phyloP scores from a whole-genome alignment of 2,888 invertebrate genomes.

The Bellardia bayeri region DNA sequence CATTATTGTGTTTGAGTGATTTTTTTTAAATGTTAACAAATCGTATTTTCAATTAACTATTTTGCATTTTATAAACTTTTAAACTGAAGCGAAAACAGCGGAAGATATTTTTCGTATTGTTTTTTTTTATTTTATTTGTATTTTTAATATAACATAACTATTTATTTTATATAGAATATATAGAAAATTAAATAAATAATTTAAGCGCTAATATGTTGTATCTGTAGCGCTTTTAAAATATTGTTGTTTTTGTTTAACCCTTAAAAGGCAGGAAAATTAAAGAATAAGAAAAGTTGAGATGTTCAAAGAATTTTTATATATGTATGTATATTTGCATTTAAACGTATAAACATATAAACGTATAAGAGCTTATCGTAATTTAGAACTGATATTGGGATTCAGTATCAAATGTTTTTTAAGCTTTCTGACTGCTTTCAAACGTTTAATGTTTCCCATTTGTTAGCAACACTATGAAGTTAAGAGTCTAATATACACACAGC shows the following conservation, averaged over 20 bases:
- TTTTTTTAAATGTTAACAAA: conserved; percentile 39
- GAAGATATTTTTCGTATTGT: conserved; percentile 28
- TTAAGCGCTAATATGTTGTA: not conserved
- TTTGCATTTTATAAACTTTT: conserved; percentile 27
- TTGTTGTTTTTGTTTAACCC: not conserved
- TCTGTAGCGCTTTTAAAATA: not conserved
- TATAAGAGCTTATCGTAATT: too few species aligned
- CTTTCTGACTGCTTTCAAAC: too few species aligned
- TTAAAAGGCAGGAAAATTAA: not conserved
- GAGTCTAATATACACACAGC: too few species aligned
- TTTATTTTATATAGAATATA: conserved; percentile 4
- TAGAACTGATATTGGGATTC: too few species aligned
- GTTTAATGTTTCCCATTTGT: too few species aligned
- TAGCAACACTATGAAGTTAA: too few species aligned
- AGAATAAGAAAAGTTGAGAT: too few species aligned
- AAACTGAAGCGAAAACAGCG: conserved; percentile 17
- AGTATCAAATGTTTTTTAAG: too few species aligned
- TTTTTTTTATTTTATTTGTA: not conserved
- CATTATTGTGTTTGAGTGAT: not conserved
- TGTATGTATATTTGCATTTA: too few species aligned
- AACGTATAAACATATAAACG: too few species aligned
- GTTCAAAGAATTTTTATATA: too few species aligned
- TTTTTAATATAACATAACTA: not conserved
- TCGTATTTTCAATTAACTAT: conserved; percentile 24
- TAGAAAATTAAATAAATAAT: not conserved